Percentiles rank a stretch among this genome's conserved stretches.
These are phyloP conservation scores for Omphaloscelis lunosa DNA, from an alignment of 2,888 invertebrate species.

Conservation along the genomic window DNA sequence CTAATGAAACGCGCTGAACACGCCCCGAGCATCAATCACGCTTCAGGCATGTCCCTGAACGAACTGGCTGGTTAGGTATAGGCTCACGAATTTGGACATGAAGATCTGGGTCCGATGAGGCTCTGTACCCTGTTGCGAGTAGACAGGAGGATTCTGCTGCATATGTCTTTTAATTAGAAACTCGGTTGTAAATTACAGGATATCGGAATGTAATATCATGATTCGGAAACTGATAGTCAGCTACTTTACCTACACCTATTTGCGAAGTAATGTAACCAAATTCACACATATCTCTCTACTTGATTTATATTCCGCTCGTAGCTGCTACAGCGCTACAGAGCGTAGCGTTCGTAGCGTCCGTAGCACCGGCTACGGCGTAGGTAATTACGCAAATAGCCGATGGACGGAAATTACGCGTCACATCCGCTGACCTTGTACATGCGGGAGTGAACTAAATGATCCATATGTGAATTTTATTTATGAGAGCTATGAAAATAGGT, in stretches of 20 bases:
- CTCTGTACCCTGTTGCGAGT: not conserved
- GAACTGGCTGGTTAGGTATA: not conserved
- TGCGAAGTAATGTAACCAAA: not conserved
- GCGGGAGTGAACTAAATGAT: slow-evolving; percentile 28
- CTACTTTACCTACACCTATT: not conserved
- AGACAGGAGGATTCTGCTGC: not conserved
- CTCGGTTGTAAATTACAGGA: no score
- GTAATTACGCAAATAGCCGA: slow-evolving; percentile 59
- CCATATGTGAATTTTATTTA: slow-evolving; percentile 36
- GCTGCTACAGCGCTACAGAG: slow-evolving; percentile 32
- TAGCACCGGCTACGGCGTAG: slow-evolving; percentile 62
- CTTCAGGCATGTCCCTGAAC: slow-evolving; percentile 8
- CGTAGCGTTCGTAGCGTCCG: slow-evolving; percentile 35
- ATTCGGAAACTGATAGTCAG: no score
- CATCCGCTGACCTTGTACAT: slow-evolving; percentile 56
- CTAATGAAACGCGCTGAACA: slow-evolving; percentile 33
- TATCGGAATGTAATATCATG: no score
- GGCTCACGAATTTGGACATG: not conserved
- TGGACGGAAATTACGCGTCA: slow-evolving; percentile 62
- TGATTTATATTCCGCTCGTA: slow-evolving; percentile 35
- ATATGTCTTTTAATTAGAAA: no score
- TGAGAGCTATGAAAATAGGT: slow-evolving; percentile 13
- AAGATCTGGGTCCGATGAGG: not conserved
- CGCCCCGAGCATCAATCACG: slow-evolving; percentile 33
- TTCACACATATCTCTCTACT: not conserved